Evolutionary conservation across 2,888 invertebrate species (phyloP), one percentile per base, ranked within the genome.

Genomic region (Chalcosyrphus nemorum): DNA sequence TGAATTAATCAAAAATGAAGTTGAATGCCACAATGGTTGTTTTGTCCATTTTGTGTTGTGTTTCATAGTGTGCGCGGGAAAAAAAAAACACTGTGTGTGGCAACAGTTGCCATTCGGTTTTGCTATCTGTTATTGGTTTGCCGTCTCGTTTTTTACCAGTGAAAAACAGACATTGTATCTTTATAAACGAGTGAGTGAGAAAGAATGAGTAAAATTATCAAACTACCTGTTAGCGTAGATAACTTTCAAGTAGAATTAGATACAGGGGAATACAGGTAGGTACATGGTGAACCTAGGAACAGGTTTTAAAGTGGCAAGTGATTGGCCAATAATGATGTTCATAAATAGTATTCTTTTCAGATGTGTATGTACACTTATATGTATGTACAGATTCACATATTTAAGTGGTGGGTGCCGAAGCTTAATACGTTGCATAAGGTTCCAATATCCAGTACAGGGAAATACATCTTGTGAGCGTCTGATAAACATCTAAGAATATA

Each of bases 11-110:
- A 84, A 72, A 81, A 68, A 78, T 56, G 61, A 84, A 84, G 84
- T 78, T 80, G 84, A 84, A 75, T 75, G 57, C 84, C 84, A 84
- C 65, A 80, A 84, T 84, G 84, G 84, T 63, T 75, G 84, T 72
- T 76, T 65, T 84, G 84, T 84, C 84, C 80, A 80, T 80, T 75
- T 52, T 77, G 54, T 45, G 54, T 45, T 47, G 38, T 6, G 17
- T 17, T 54, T 24, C 11, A n/a, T n/a, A n/a, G 43, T 50, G 57
- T 17, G 47, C 27, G 7, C n/a, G 13, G 17, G 9, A n/a, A n/a
- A n/a, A n/a, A n/a, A n/a, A n/a, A 54, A 56, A 21, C 24, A 27
- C n/a, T 50, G 71, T 35, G 35, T 68, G 45, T 70, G 63, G 80
- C 50, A 70, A 66, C 66, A 57, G 59, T 68, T 68, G 68, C 54